Evolutionary conservation across 2,888 invertebrate genomes (phyloP), one percentile per base, ranked within the genome.

Genomic region (Cotesia congregata): DNA sequence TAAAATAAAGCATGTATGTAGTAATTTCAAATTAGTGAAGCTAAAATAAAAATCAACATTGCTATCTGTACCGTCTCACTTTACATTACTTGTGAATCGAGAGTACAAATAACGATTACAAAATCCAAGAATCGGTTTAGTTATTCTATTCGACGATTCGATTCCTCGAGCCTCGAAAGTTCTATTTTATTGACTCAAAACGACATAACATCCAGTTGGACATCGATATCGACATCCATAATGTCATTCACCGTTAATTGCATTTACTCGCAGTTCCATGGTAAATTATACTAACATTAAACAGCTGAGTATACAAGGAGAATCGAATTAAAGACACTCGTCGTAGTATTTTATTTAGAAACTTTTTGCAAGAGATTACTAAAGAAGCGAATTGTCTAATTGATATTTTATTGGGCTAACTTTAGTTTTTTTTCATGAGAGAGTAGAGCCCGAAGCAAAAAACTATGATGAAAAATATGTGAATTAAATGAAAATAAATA

Each of bases 111-210:
- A 80, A 77, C 74, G 83, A 85, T 86, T 85, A 84, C 84, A 86
- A 86, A 83, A 86, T 85, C 83, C 12, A 50, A 12, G 85, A 86
- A 86, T 83, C 80, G 85, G 78, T 30, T 30, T 30, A 30, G 30
- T 30, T 30, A 30, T 30, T 30, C 4, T 30, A 30, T 30, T 30
- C 30, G 30, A 30, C 30, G 3, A 30, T 30, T 30, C 83, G 84
- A 85, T 85, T 86, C 85, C 85, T 85, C 83, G 81, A 82, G 76
- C 82, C 82, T 83, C 82, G 83, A 86, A 86, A 85, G 84, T 83
- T 79, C 80, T 80, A 72, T 61, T 67, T 75, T n/a, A 60, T 70
- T 73, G 39, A 38, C 70, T 60, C 60, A 60, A 60, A 70, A 70
- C 60, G 59, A 39, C 41, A 50, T 30, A 39, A 50, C 62, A 50